Conservation (phyloP, 2,113 vertebrate species). For the Myotis lucifugus region DNA sequence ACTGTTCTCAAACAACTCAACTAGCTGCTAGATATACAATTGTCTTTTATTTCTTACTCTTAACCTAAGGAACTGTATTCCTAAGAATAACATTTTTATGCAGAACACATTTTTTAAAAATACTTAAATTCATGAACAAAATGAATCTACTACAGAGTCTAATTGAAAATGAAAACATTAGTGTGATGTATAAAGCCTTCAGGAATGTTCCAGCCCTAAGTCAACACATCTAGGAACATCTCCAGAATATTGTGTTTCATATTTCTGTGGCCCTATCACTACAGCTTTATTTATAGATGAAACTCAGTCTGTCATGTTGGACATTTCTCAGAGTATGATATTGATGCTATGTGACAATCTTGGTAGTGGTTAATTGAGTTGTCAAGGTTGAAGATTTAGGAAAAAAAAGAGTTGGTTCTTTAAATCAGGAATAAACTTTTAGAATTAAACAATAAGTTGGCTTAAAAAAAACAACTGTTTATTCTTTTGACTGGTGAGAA, state of each 20-base stretch:
- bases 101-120: background rate
- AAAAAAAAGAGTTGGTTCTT: background rate
- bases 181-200: background rate
- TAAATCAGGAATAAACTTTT: background rate
- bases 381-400: background rate
- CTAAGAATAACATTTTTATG: background rate
- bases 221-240: background rate
- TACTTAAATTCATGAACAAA: background rate
- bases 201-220: background rate
- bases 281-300: background rate
- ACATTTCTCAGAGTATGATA: background rate
- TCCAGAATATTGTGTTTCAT: no score
- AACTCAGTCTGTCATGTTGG: background rate
- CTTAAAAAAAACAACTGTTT: background rate
- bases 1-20: conserved; percentile 43
- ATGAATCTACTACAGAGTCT: background rate
- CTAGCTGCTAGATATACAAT: background rate
- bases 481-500: background rate
- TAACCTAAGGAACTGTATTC: conserved; percentile 20
- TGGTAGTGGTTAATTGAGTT: background rate
- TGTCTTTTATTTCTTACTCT: background rate
- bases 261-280: background rate
- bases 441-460: background rate
- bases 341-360: background rate
- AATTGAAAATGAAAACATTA: background rate